Conservation (phyloP, 2,888 invertebrate genomes). For the Lasioglossum figueresi region DNA sequence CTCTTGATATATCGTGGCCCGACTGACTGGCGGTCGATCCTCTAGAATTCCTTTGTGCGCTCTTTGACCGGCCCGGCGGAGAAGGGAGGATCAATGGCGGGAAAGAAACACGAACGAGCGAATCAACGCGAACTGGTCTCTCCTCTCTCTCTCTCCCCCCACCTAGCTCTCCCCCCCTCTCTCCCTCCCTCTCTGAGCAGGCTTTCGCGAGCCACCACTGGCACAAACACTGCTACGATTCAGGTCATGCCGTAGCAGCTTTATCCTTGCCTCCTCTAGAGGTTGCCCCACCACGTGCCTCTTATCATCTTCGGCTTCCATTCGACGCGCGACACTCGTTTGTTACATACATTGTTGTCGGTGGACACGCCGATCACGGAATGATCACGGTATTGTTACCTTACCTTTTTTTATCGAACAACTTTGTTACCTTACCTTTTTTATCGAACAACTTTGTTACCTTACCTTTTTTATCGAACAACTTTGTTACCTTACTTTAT, state of each 20-base stretch:
- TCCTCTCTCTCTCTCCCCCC: neutral
- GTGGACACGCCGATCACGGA: neutral
- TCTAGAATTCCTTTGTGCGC: slow-evolving; percentile 11
- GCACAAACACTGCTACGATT: slow-evolving; percentile 53
- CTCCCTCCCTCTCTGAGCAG: neutral
- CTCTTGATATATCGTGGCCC: neutral
- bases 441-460: neutral
- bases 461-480: neutral
- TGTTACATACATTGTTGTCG: neutral
- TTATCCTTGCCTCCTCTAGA: slow-evolving; percentile 62
- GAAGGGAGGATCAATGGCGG: slow-evolving; percentile 1
- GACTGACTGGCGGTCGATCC: slow-evolving; percentile 18
- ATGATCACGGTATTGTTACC: neutral
- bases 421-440: neutral
- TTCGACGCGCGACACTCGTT: neutral
- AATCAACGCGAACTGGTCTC: neutral
- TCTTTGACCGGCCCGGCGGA: neutral
- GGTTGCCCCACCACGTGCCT: slow-evolving; percentile 25
- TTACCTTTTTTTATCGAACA: neutral
- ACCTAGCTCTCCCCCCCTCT: neutral
- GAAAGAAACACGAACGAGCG: slow-evolving; percentile 9
- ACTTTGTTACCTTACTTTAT: neutral
- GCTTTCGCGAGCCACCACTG: slow-evolving; percentile 46
- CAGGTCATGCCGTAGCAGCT: slow-evolving; percentile 36
- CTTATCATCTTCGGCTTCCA: slow-evolving; percentile 46